A percentile compares a stretch with the other conserved stretches of the same genome.
Conservation (phyloP, 2,113 vertebrate species). For the Fregata magnificens region DNA sequence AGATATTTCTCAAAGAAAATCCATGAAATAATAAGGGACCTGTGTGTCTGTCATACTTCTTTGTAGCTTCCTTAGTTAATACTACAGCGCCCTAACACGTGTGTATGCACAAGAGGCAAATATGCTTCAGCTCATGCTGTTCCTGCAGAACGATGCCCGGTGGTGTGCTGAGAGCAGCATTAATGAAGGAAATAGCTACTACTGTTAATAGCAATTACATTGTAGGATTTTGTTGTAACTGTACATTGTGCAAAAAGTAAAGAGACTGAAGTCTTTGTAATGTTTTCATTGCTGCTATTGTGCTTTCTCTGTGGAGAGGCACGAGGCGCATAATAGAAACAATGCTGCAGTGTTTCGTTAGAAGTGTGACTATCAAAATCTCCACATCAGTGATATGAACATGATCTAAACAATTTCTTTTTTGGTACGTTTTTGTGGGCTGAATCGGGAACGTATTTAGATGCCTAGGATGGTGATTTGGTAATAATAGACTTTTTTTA, state of each 20-base stretch:
- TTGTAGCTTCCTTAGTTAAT: background rate
- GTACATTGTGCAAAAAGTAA: background rate
- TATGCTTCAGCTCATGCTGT: background rate
- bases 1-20: background rate
- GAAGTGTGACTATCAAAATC: background rate
- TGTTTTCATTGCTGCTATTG: background rate
- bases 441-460: background rate
- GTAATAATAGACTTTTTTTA: background rate
- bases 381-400: background rate
- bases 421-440: background rate
- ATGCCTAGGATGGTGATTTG: background rate
- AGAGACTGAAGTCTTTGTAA: background rate
- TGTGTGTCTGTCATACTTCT: background rate
- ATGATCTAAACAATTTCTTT: background rate
- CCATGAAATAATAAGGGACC: background rate
- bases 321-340: background rate
- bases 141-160: accelerated
- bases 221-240: background rate
- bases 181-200: background rate
- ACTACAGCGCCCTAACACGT: background rate
- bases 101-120: background rate
- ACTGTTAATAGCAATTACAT: background rate
- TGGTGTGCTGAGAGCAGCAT: background rate
- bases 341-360: background rate
- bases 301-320: background rate